Base-by-base conservation (phyloP, 2,113 vertebrate species). In the Microcebus ravelobensis region DNA sequence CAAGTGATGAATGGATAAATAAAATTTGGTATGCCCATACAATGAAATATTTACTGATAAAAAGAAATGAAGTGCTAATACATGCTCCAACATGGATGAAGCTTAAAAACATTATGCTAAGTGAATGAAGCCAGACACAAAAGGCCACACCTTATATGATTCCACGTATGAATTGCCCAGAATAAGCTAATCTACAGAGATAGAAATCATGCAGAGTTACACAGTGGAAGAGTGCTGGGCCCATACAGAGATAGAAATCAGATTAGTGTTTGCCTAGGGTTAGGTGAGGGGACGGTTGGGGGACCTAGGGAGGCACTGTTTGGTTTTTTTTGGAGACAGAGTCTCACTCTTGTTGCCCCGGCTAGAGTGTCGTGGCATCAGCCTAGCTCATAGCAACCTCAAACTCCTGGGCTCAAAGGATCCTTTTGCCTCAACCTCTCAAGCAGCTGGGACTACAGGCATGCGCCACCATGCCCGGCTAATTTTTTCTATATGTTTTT, bases 1-100 rank as follows among this genome's bases (percentile, higher is more conserved):
- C 61, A 94, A 90, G 17, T 73, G 65, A 88, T 82, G 23, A 70
- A 79, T 34, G 34, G 42, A 82, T 88, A 87, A 89, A 42, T 88
- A 85, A 85, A 85, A 76, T 94, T 9, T 48, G 45, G 45, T 39
- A 73, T 63, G 73, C 39, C 27, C 36, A 67, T 36, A 67, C 17
- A 83, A 83, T 74, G 48, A 23, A 81, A 9, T 74, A 73, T 50
- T 89, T 71, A 21, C 18, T 20, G 34, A 92, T 48, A 36, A 57
- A 27, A 57, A 57, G 55, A 57, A 21, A 57, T 57, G 55, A 57
- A 57, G 55, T 57, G 21, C 55, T 57, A 57, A 57, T 21, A 57
- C 55, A 57, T 57, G 39, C 21, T 70, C 42, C 15, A 91, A 86
- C 23, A 70, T 27, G 17, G 23, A 31, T 55, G 48, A 91, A 87